A percentile compares a stretch with the other conserved stretches of the same genome.
Conservation (phyloP, 2,888 invertebrate species). For the Rhimphoctona megacephalus region DNA sequence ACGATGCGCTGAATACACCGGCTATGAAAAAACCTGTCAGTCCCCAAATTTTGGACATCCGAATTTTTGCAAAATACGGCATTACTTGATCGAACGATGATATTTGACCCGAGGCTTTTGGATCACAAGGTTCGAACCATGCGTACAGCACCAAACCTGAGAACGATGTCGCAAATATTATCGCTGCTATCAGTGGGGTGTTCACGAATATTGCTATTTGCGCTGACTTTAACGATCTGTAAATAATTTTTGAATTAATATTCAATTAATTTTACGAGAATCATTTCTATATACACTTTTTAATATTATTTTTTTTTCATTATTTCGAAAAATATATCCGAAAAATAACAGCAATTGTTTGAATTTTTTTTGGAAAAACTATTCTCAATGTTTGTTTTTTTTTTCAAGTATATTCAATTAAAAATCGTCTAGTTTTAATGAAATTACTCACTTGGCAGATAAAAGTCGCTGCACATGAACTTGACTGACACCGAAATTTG, state of each 20-base stretch:
- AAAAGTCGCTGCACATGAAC: constrained; percentile 92
- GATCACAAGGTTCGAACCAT: constrained; percentile 93
- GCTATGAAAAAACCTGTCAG: constrained; percentile 82
- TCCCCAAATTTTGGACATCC: constrained; percentile 84
- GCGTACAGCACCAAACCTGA: constrained; percentile 93
- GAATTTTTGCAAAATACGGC: constrained; percentile 92
- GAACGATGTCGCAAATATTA: constrained; percentile 89
- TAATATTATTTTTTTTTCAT: no score
- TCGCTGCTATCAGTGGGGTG: constrained; percentile 90
- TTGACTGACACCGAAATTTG: constrained; percentile 94
- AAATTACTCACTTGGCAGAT: constrained; percentile 88
- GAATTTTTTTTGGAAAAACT: no score
- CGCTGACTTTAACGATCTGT: constrained; percentile 52
- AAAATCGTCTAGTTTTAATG: neutral
- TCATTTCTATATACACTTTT: neutral
- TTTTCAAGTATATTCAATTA: neutral
- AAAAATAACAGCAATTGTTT: neutral
- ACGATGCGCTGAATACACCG: constrained; percentile 95
- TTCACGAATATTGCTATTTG: constrained; percentile 89
- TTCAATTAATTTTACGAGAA: neutral
- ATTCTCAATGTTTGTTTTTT: neutral
- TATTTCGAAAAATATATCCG: neutral
- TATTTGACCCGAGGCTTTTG: constrained; percentile 88
- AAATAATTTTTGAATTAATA: neutral
- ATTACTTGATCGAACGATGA: constrained; percentile 90